These are phyloP conservation scores for Dasysyrphus tricinctus DNA, from an alignment of 2,888 invertebrate species.

Conservation along the genomic window DNA sequence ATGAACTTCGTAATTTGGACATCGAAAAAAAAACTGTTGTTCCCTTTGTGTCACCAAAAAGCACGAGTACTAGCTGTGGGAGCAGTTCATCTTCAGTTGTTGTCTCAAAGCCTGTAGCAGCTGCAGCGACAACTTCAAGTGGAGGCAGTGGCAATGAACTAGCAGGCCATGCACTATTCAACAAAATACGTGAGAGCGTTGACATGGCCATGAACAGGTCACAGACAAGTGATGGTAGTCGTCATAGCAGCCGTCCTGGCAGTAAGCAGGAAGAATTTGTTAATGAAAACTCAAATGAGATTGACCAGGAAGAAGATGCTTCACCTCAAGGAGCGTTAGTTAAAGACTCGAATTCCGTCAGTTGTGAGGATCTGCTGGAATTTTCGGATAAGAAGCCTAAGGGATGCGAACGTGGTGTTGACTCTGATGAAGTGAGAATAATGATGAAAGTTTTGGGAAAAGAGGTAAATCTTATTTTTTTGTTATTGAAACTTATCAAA, in stretches of 20 bases:
- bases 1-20: conserved; percentile 81
- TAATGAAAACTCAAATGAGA: conserved; percentile 18
- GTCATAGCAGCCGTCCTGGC: conserved; percentile 37
- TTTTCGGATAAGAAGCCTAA: conserved; percentile 93
- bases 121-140: conserved; percentile 26
- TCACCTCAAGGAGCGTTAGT: conserved; percentile 78
- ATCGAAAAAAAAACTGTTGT: conserved; percentile 79
- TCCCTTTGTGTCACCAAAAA: conserved; percentile 68
- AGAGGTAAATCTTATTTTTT: conserved; percentile 85
- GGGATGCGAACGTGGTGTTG: conserved; percentile 91
- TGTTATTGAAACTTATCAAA: not conserved
- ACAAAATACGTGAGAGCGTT: conserved; percentile 83
- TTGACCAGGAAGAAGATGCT: conserved; percentile 48
- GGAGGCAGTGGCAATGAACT: conserved; percentile 78
- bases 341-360: conserved; percentile 90
- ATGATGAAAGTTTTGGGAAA: conserved; percentile 94
- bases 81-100: not conserved
- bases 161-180: conserved; percentile 82
- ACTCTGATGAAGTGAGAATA: conserved; percentile 95
- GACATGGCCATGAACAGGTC: conserved; percentile 80
- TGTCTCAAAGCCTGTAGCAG: conserved; percentile 33
- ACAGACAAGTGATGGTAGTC: conserved; percentile 48
- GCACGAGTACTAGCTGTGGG: conserved; percentile 9
- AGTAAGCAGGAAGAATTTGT: conserved; percentile 49
- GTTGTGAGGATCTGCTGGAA: conserved; percentile 95